Conservation (phyloP, 2,797 vertebrate genomes). For the Argya squamiceps region DNA sequence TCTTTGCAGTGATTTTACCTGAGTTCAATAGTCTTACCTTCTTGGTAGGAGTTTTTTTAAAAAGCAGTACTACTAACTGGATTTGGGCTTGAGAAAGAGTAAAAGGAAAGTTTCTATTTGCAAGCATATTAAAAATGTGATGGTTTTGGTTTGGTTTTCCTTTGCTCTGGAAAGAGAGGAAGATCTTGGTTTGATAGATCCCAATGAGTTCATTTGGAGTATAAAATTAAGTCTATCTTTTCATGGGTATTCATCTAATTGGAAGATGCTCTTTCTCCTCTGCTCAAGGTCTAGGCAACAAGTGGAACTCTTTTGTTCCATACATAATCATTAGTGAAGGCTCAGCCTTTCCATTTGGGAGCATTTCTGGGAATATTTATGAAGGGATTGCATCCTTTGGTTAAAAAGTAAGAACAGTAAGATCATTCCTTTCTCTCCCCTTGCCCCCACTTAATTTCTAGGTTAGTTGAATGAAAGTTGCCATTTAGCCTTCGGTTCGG, state of each 20-base stretch:
- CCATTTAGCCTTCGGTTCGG: neutral
- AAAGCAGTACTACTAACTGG: neutral
- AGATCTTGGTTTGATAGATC: neutral
- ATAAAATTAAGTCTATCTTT: neutral
- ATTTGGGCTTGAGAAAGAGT: neutral
- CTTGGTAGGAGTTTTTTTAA: neutral
- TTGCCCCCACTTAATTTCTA: neutral
- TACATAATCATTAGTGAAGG: neutral
- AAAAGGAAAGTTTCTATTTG: neutral
- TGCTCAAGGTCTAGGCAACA: neutral
- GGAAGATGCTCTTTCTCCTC: neutral
- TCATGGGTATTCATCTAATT: neutral
- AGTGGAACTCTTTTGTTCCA: neutral
- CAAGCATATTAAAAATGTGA: neutral
- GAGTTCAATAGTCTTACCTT: neutral
- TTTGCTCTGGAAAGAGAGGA: neutral
- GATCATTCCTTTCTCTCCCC: neutral
- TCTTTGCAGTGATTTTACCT: conserved; percentile 1
- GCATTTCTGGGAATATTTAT: neutral
- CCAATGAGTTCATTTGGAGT: neutral
- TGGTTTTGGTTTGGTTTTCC: neutral
- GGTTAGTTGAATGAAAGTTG: neutral
- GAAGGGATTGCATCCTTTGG: neutral
- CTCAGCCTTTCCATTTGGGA: neutral
- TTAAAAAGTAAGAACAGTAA: neutral